Evolutionary conservation across 2,797 vertebrate genomes (phyloP).

Genomic region (Microctenopoma steveboyesi): DNA sequence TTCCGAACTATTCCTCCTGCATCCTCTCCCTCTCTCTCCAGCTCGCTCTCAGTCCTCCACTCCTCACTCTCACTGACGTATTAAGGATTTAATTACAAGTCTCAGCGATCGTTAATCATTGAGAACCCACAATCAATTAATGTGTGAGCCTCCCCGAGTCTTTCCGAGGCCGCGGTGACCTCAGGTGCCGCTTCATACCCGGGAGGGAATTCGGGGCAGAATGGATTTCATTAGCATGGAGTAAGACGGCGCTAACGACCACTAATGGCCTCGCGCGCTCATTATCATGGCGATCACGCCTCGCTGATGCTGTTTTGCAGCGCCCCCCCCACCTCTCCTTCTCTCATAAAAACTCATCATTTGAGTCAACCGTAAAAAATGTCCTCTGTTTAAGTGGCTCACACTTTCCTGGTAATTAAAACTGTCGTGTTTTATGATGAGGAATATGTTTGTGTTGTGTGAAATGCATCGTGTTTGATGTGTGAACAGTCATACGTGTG

Average conservation of each 20-base stretch:
- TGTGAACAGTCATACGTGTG: constrained; percentile 40
- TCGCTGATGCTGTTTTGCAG: constrained; percentile 39
- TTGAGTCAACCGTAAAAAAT: constrained; percentile 42
- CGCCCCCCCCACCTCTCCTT: constrained; percentile 29
- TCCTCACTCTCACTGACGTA: constrained; percentile 59
- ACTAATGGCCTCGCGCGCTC: constrained; percentile 72
- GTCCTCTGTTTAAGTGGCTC: constrained; percentile 52
- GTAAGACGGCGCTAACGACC: constrained; percentile 70
- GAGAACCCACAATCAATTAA: constrained; percentile 81
- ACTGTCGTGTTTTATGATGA: constrained; percentile 26
- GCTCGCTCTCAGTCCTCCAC: constrained; percentile 35
- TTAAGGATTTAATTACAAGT: constrained; percentile 83
- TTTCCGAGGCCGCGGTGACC: constrained; percentile 68
- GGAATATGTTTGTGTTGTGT: constrained; percentile 44
- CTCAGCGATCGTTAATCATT: constrained; percentile 82
- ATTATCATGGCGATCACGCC: constrained; percentile 74
- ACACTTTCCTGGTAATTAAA: constrained; percentile 54
- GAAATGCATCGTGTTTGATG: constrained; percentile 43
- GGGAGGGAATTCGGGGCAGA: constrained; percentile 68
- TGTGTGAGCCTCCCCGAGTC: constrained; percentile 51
- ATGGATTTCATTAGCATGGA: constrained; percentile 80
- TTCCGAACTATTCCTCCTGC: constrained; percentile 19
- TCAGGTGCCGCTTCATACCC: constrained; percentile 69
- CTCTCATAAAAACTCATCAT: constrained; percentile 49
- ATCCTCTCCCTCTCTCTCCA: constrained; percentile 27